Percentiles rank a stretch among this genome's conserved stretches.
phyloP scores from a whole-genome alignment of 2,113 vertebrate genomes.

The Ascaphus truei region DNA sequence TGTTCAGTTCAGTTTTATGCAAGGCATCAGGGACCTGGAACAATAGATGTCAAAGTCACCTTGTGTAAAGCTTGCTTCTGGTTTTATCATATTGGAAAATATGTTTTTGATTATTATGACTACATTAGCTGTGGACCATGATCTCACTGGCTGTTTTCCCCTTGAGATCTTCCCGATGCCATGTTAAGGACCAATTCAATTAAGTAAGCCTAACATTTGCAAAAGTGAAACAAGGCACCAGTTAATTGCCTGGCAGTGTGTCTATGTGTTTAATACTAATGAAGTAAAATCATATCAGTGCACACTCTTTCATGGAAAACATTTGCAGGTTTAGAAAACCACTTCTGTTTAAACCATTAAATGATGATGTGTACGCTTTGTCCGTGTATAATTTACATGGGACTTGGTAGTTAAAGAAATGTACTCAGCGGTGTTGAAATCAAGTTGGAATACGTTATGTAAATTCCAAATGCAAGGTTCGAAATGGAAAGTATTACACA shows the following conservation, averaged over 20 bases:
- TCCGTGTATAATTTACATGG: constrained; percentile 29
- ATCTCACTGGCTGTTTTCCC: constrained; percentile 53
- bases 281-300: background rate
- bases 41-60: constrained; percentile 53
- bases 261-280: constrained; percentile 41
- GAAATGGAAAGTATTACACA: constrained; percentile 10
- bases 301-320: constrained; percentile 3
- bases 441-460: constrained; percentile 24
- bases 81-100: constrained; percentile 67
- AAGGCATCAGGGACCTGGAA: constrained; percentile 44
- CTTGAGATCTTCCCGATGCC: constrained; percentile 46
- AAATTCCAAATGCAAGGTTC: background rate
- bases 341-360: constrained; percentile 35
- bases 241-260: constrained; percentile 46
- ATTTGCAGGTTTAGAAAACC: constrained; percentile 19
- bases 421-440: constrained; percentile 23
- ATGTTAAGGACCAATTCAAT: constrained; percentile 56
- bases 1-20: constrained; percentile 41
- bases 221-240: constrained; percentile 48
- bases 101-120: constrained; percentile 49
- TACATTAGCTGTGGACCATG: constrained; percentile 51
- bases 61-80: constrained; percentile 48
- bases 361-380: constrained; percentile 19
- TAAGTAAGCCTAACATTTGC: constrained; percentile 44
- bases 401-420: constrained; percentile 25